A percentile compares a stretch with the other conserved stretches of the same genome.
Conservation (phyloP, 2,113 vertebrate genomes). For the Chamaea fasciata region DNA sequence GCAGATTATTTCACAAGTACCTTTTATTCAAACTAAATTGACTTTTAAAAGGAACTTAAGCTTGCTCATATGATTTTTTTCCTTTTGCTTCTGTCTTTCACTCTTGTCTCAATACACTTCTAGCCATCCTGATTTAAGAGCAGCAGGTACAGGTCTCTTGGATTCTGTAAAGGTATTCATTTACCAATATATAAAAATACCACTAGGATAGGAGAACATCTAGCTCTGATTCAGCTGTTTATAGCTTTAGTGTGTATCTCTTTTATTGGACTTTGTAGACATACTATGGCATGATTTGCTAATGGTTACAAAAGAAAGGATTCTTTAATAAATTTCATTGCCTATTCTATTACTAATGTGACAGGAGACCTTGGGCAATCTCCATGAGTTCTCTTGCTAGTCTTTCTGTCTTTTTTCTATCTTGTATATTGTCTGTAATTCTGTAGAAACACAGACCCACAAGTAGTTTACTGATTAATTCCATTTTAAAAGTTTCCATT, state of each 20-base stretch:
- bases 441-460: neutral
- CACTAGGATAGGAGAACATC: neutral
- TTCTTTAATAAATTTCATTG: neutral
- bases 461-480: neutral
- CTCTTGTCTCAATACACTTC: neutral
- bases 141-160: neutral
- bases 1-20: neutral
- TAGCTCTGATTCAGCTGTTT: neutral
- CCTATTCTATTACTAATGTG: neutral
- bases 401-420: neutral
- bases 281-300: neutral
- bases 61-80: neutral
- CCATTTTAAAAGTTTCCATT: neutral
- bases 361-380: neutral
- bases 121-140: neutral
- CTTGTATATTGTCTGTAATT: neutral
- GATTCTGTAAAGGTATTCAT: neutral
- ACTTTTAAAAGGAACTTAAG: neutral
- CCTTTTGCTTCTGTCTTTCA: neutral
- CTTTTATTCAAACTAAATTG: neutral
- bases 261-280: neutral
- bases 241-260: neutral
- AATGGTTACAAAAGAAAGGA: neutral
- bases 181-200: neutral
- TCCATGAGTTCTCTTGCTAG: neutral